Base-by-base conservation (phyloP, 2,888 invertebrate genomes). In the Drosophila nr. perissopoda region DNA sequence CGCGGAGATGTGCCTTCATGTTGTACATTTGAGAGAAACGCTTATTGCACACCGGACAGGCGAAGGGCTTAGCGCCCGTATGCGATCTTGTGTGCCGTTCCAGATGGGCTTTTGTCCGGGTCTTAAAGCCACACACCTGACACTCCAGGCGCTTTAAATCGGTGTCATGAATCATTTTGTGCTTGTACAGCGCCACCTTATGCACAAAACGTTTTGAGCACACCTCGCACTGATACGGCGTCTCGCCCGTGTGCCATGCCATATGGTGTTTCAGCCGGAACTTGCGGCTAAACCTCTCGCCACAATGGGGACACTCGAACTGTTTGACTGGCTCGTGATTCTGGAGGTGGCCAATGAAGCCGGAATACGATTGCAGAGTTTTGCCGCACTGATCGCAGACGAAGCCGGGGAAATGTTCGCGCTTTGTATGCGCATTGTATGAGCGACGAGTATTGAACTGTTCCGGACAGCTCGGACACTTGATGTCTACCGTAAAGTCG, bases 101-200 rank as follows among this genome's bases (percentile, higher is more conserved):
- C 33, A 94, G 84, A 79, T 94, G 94, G 4, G 94, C 94, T 42
- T 92, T 94, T 25, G 94, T 94, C 27, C 93, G 88, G 16, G 94
- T 91, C 42, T 92, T 92, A 34, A 93, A 89, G 36, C 93, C 92
- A 70, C 94, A 94, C 7, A 91, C 81, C 16, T 83, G 76, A 52
- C 92, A 92, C 73, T 89, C 85, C 46, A 91, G 71, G 1, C 90
- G 83, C 29, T 89, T 85, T 2, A 85, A 83, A 36, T 84, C 83
- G 40, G 70, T 87, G 76, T 94, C 86, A 42, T 89, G 89, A 25
- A 90, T 89, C 83, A 88, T 83, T 76, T 88, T 89, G 61, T 89
- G 89, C 62, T 84, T 91, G 46, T 91, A 83, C 2, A 89, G 83
- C 4, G 88, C 91, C 21, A 89, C 90, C 49, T 91, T 90, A 51